phyloP scores from a whole-genome alignment of 1,140 invertebrate genomes.

The Diachasma alloeum region DNA sequence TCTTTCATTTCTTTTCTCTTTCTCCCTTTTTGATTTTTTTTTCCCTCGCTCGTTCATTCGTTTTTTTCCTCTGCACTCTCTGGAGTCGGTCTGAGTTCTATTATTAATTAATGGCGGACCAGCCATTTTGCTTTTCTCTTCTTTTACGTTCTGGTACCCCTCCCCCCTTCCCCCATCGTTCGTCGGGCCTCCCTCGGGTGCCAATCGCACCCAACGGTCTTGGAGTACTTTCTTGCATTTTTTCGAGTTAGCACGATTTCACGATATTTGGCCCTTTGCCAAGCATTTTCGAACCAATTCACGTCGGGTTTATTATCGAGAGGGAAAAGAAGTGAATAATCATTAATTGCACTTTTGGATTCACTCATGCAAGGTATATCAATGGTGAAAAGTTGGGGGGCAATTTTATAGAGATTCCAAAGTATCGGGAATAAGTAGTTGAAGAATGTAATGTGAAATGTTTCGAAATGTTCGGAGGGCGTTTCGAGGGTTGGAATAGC shows the following conservation, averaged over 20 bases:
- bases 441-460: too few relatives aligned
- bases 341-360: conserved; percentile 9
- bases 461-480: too few relatives aligned
- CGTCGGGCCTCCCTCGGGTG: not conserved
- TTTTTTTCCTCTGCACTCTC: not conserved
- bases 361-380: not conserved
- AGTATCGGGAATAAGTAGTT: not conserved
- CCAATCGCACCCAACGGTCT: not conserved
- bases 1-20: not conserved
- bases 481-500: not conserved
- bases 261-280: conserved; percentile 10
- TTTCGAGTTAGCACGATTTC: not conserved
- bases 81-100: conserved; percentile 33
- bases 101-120: conserved; percentile 54
- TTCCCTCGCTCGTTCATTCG: not conserved
- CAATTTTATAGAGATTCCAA: conserved; percentile 28
- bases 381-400: not conserved
- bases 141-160: not conserved
- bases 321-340: conserved; percentile 15
- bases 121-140: conserved; percentile 46
- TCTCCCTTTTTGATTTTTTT: conserved; percentile 6
- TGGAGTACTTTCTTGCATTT: not conserved
- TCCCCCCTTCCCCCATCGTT: too few relatives aligned
- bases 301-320: conserved; percentile 4
- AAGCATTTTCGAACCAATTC: conserved; percentile 5